Evolutionary conservation across 2,888 invertebrate genomes (phyloP), one percentile per base, ranked within the genome.

Genomic region (Athripsodes cinereus): DNA sequence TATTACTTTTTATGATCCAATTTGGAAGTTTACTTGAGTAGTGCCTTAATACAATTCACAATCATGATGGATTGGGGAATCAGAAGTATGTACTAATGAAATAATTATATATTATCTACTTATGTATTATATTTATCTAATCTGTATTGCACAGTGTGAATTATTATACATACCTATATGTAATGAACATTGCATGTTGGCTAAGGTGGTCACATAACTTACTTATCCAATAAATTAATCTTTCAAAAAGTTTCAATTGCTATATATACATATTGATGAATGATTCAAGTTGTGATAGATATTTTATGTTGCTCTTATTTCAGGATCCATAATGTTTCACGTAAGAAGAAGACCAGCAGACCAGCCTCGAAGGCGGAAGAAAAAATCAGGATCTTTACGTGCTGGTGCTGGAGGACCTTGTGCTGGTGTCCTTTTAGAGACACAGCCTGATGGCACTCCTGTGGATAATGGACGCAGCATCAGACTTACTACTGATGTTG

Each of bases 261-360:
- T n/a, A n/a, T n/a, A n/a, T n/a, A n/a, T n/a, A n/a, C n/a, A n/a
- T n/a, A n/a, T n/a, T n/a, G n/a, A n/a, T n/a, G 26, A 26, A 26
- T 10, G 26, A 26, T 3, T 26, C 26, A 26, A n/a, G 26, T 26
- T 26, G n/a, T n/a, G n/a, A n/a, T n/a, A n/a, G n/a, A 26, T 26
- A 26, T 10, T 26, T 3, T 26, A 10, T 10, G 26, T 26, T 10
- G 3, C 10, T 26, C 26, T 26, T 26, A 22, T 50, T 22, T 22
- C 76, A 92, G 96, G 96, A 75, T 94, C 94, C 69, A 91, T 97
- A 71, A 96, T 96, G 90, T 97, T 97, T 75, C 96, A 97, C 78
- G 92, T 97, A 72, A 84, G 95, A 70, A 84, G 94, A 71, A 84
- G 95, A 70, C 93, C 96, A 66, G 90, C 92, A 52, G 96, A 96